A percentile compares a stretch with the other conserved stretches of the same genome.
Conservation (phyloP, 2,113 vertebrate genomes). For the Odontophorus gujanensis region DNA sequence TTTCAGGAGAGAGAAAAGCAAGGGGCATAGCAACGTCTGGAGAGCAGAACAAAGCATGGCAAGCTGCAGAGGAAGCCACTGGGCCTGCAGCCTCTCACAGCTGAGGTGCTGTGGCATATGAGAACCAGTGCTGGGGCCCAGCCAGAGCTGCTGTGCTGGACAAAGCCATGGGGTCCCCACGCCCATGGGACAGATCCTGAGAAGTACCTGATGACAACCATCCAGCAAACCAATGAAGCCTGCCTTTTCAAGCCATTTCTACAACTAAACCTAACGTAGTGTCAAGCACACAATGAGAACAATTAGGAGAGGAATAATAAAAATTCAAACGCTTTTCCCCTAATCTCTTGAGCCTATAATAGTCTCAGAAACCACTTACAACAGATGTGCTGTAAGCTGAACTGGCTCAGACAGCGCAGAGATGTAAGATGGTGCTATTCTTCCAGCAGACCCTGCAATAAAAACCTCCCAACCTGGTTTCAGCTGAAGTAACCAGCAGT, state of each 20-base stretch:
- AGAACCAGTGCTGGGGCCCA: fast-evolving
- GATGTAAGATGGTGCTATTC: neutral
- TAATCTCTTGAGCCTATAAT: neutral
- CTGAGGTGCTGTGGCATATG: neutral
- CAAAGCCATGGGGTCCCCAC: fast-evolving
- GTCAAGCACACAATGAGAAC: neutral
- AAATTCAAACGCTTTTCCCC: neutral
- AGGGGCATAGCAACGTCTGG: neutral
- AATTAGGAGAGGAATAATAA: neutral
- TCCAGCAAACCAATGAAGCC: neutral
- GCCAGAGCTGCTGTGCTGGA: fast-evolving
- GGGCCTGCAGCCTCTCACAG: neutral
- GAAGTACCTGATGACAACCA: neutral
- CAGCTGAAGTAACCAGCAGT: neutral
- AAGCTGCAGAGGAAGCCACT: neutral
- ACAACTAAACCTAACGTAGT: neutral
- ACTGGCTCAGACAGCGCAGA: neutral
- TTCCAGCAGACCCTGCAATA: neutral
- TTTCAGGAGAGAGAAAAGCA: neutral
- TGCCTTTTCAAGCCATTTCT: neutral
- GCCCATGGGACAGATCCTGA: neutral
- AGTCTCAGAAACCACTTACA: neutral
- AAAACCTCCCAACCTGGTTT: neutral
- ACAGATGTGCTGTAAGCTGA: neutral
- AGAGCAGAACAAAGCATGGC: neutral